Base-by-base conservation (phyloP, 2,113 vertebrate species). In the Corvus hawaiiensis region DNA sequence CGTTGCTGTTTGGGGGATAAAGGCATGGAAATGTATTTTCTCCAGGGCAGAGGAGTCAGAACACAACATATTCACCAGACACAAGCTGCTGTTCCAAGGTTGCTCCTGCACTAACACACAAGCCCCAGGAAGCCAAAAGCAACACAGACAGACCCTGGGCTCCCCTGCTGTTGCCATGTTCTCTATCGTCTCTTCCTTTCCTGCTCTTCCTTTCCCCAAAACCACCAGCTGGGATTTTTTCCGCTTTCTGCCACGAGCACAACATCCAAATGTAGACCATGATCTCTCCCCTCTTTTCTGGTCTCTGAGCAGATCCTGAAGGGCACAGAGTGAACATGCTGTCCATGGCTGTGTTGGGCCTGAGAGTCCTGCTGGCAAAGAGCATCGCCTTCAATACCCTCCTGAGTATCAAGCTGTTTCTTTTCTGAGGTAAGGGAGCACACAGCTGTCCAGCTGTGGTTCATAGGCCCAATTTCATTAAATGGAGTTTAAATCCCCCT, bases 391-490 rank as follows among this genome's bases (percentile, higher is more conserved):
- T 54, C 52, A 54, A 54, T 4, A 54, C 52, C 52, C 52, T 54
- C 52, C 11, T 54, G 52, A 54, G 52, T 30, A 54, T 54, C 52
- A 54, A 54, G 52, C 3, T 54, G 28, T 30, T 54, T 54, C 28
- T 54, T 54, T 30, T 19, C 52, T 54, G 52, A 54, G 52, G 52
- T 54, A 30, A 54, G 52, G 27, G 51, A 52, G 49, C 49, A 51
- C 13, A 10, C 49, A 27, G 49, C 26, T 26, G 24, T 35, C n/a
- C 62, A 73, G 35, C 21, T 52, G 8, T 8, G 14, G 1, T 12
- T 62, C 2, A 0, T 10, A 30, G 11, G 10, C 3, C 14, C 4
- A 71, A 0, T 8, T 55, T 7, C 48, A 58, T 72, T 28, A 32
- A 67, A 86, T 54, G 30, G 15, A 20, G 3, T 52, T 52, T 56